A percentile compares a stretch with the other conserved stretches of the same genome.
Conservation (phyloP, 2,113 vertebrate genomes). For the Cromileptes altivelis region DNA sequence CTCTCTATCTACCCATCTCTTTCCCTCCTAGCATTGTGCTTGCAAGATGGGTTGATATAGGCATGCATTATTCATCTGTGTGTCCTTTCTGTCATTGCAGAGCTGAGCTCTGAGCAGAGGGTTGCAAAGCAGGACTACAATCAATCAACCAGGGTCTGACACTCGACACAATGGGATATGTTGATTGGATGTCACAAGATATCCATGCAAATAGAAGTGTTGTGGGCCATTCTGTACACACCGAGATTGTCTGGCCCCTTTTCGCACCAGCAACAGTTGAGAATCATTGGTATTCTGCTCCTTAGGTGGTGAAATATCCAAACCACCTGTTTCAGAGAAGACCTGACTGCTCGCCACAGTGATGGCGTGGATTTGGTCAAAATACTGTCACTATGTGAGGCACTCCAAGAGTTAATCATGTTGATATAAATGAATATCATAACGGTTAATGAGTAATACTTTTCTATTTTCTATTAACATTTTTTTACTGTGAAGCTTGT, state of each 20-base stretch:
- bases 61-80: conserved; percentile 80
- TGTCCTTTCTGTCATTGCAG: conserved; percentile 79
- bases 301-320: conserved; percentile 22
- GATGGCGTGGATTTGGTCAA: conserved; percentile 5
- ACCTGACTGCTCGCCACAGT: not conserved
- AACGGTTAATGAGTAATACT: not conserved
- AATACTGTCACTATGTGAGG: not conserved
- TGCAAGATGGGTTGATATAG: conserved; percentile 70
- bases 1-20: conserved; percentile 30
- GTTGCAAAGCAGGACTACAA: conserved; percentile 71
- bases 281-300: conserved; percentile 41
- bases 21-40: conserved; percentile 49
- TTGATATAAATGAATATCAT: not conserved
- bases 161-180: conserved; percentile 68
- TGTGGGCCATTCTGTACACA: conserved; percentile 34
- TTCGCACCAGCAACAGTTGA: conserved; percentile 23
- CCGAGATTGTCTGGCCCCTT: conserved; percentile 34
- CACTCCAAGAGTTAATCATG: not conserved
- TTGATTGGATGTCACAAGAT: conserved; percentile 71
- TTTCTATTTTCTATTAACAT: not conserved
- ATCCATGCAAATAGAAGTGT: conserved; percentile 52
- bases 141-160: conserved; percentile 75
- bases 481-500: not conserved
- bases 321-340: conserved; percentile 41
- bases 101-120: conserved; percentile 63